Percentiles rank a stretch among this genome's conserved stretches.
phyloP scores from a whole-genome alignment of 1,140 invertebrate genomes.

The Drosophila persimilis region DNA sequence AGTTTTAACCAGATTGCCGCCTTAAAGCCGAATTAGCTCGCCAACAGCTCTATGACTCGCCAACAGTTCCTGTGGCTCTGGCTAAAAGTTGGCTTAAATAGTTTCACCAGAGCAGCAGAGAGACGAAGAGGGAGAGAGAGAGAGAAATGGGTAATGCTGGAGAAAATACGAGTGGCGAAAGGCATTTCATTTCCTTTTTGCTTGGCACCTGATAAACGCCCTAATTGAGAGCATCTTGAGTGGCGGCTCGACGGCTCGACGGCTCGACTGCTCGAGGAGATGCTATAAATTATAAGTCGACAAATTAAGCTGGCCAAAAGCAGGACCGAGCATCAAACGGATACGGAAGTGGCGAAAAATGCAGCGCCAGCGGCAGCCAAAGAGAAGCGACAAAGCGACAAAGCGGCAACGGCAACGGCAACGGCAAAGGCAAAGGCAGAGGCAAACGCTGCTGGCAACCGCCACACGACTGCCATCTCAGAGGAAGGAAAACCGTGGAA shows the following conservation, averaged over 20 bases:
- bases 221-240: conserved; percentile 53
- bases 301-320: conserved; percentile 65
- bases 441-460: conserved; percentile 18
- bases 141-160: neutral
- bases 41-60: conserved; percentile 17
- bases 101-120: neutral
- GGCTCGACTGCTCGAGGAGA: conserved; percentile 25
- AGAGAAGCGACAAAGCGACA: neutral
- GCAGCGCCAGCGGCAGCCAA: conserved; percentile 25
- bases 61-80: conserved; percentile 16
- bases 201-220: neutral
- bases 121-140: neutral
- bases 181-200: too few relatives aligned
- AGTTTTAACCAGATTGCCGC: conserved; percentile 73
- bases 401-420: conserved; percentile 7
- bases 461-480: conserved; percentile 33
- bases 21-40: conserved; percentile 69
- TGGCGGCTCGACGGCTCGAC: neutral
- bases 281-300: conserved; percentile 70
- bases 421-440: conserved; percentile 3
- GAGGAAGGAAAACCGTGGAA: conserved; percentile 35
- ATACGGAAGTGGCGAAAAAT: conserved; percentile 16
- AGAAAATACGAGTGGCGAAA: neutral
- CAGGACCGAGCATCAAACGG: conserved; percentile 23
- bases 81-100: conserved; percentile 45